phyloP scores from a whole-genome alignment of 2,888 invertebrate genomes.

The Philonicus albiceps region DNA sequence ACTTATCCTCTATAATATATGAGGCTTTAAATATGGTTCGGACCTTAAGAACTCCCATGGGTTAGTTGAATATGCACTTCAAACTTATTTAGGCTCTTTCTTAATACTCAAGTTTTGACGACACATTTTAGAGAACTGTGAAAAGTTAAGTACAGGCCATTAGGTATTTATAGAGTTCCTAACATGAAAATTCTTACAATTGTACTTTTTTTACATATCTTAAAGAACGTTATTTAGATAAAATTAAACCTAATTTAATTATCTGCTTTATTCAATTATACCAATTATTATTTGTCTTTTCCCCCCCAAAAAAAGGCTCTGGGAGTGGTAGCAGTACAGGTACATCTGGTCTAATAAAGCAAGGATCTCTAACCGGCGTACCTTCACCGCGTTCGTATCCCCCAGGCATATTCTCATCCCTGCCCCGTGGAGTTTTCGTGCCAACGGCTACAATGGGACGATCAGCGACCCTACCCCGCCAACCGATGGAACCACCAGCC shows the following conservation, averaged over 20 bases:
- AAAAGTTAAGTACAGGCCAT: too few relatives aligned
- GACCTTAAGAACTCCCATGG: too few relatives aligned
- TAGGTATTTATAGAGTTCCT: too few relatives aligned
- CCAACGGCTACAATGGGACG: constrained; percentile 64
- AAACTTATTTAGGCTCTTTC: too few relatives aligned
- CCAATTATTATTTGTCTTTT: neutral
- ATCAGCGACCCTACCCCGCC: constrained; percentile 65
- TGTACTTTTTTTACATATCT: neutral
- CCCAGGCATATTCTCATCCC: constrained; percentile 63
- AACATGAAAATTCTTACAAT: too few relatives aligned
- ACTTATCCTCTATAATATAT: too few relatives aligned
- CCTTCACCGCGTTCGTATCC: constrained; percentile 57
- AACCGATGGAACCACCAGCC: constrained; percentile 62
- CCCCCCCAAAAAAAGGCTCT: constrained; percentile 57
- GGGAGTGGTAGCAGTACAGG: constrained; percentile 65
- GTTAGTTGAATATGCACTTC: too few relatives aligned
- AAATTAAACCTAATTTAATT: neutral
- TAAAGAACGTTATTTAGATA: neutral
- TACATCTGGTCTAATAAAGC: constrained; percentile 56
- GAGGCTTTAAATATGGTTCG: too few relatives aligned
- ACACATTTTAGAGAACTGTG: too few relatives aligned
- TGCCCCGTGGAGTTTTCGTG: constrained; percentile 64
- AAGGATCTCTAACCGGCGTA: constrained; percentile 55
- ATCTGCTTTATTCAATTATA: neutral
- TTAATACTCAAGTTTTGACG: too few relatives aligned